Evolutionary conservation across 2,888 invertebrate species (phyloP).

Genomic region (Diabrotica balteata): DNA sequence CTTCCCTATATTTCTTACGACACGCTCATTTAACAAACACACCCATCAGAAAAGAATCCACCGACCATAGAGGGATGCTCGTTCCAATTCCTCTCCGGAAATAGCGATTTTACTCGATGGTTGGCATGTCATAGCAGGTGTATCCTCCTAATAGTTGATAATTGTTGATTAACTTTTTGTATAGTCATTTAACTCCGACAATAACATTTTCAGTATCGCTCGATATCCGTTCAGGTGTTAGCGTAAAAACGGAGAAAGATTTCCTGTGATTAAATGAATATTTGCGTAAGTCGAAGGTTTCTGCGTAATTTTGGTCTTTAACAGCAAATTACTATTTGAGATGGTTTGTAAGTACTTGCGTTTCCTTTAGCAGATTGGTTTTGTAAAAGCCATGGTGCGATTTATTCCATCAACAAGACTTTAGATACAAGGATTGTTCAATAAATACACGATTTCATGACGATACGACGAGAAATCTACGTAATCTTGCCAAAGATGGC

Average conservation of each 20-base stretch:
- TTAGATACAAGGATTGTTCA: too few species aligned
- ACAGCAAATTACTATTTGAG: too few species aligned
- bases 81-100: slow-evolving; percentile 5
- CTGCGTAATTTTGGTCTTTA: too few species aligned
- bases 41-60: slow-evolving; percentile 1
- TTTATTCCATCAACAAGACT: too few species aligned
- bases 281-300: too few species aligned
- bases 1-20: not conserved
- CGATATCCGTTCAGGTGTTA: slow-evolving; percentile 29
- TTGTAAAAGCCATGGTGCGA: too few species aligned
- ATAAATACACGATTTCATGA: too few species aligned
- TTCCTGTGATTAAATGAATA: slow-evolving; percentile 22
- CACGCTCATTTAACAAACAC: not conserved
- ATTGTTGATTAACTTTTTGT: slow-evolving; percentile 35
- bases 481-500: too few species aligned
- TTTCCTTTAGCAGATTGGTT: too few species aligned
- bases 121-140: slow-evolving; percentile 31
- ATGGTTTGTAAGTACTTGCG: too few species aligned
- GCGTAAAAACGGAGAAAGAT: slow-evolving; percentile 2
- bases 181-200: slow-evolving; percentile 22
- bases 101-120: slow-evolving; percentile 5
- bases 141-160: slow-evolving; percentile 31
- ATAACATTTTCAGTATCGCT: slow-evolving; percentile 17
- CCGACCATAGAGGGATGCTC: slow-evolving; percentile 10
- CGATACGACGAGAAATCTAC: too few species aligned